Evolutionary conservation across 2,888 invertebrate species (phyloP), one percentile per base, ranked within the genome.

Genomic region (Hemicrepidius hirtus): DNA sequence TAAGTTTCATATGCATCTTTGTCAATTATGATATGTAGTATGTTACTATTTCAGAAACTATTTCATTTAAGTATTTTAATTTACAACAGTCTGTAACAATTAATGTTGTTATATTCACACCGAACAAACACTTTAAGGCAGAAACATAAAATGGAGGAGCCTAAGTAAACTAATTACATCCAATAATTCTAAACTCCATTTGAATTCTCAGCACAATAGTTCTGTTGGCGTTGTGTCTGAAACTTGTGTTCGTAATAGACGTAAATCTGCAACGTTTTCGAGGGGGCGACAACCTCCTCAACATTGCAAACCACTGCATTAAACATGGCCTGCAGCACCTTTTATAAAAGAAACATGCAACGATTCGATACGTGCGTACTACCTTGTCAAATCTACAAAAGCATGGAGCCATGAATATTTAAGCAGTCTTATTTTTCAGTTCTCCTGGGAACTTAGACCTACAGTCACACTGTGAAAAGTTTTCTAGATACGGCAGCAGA

Each of bases 141-240:
- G 66, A 46, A 68, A 55, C 67, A 35, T 66, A 71, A 71, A 71
- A 67, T 40, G 53, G 50, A 64, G 68, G 60, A 66, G 49, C 68
- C 68, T 73, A 73, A 68, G 73, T 73, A 73, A 73, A 73, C 73
- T 73, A 73, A 73, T 73, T 73, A 73, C 57, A 59, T 59, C 64
- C 41, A 40, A 68, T 68, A 72, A 73, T 68, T 68, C 64, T 68
- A 73, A 73, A 73, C 73, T 73, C 63, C 50, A 64, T 73, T 73
- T 59, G 73, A 68, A 72, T 68, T 73, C 73, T 73, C 68, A 68
- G 73, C 73, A 68, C 73, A 68, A 68, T 73, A 68, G 73, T 73
- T 73, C 55, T 68, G 73, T 68, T 64, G 65, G 49, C 57, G 68
- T 60, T 68, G 68, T 65, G 60, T 55, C 65, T 49, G 68, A 64